Evolutionary conservation across 2,888 invertebrate species (phyloP).

Genomic region (Eupithecia pulchellata): DNA sequence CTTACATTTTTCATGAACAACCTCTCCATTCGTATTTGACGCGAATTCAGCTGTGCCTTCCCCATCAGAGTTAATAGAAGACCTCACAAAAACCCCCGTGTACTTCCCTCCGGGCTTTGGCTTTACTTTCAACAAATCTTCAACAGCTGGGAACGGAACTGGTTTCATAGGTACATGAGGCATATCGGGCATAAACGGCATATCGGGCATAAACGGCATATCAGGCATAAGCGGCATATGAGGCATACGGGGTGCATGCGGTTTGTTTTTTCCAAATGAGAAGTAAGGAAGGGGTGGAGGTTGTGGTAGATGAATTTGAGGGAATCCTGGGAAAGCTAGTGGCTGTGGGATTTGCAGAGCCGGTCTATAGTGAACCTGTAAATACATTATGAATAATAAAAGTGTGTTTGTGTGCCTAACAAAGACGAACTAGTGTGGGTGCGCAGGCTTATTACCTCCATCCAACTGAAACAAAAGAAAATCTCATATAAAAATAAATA

Average conservation of each 20-base stretch:
- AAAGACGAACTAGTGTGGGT: constrained; percentile 58
- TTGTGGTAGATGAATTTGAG: constrained; percentile 12
- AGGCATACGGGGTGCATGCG: not conserved
- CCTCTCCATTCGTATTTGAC: constrained; percentile 31
- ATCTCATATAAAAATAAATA: not conserved
- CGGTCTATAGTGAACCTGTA: constrained; percentile 32
- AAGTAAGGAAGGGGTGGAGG: constrained; percentile 11
- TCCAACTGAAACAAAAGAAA: constrained; percentile 53
- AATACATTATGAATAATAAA: constrained; percentile 7
- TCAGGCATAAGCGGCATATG: not conserved
- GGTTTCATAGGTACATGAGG: not conserved
- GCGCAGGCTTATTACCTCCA: constrained; percentile 22
- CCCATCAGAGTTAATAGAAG: constrained; percentile 8
- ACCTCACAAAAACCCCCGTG: not conserved
- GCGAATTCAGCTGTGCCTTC: constrained; percentile 8
- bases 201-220: not conserved
- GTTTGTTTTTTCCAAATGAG: not conserved
- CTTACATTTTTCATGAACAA: constrained; percentile 25
- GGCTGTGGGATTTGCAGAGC: constrained; percentile 17
- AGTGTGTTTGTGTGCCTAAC: constrained; percentile 50
- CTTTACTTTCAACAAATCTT: not conserved
- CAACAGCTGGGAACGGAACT: not conserved
- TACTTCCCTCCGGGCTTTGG: not conserved
- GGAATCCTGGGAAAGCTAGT: constrained; percentile 12
- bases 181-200: not conserved